Evolutionary conservation across 1,140 invertebrate species (phyloP).

Genomic region (Matsumurasca onukii): DNA sequence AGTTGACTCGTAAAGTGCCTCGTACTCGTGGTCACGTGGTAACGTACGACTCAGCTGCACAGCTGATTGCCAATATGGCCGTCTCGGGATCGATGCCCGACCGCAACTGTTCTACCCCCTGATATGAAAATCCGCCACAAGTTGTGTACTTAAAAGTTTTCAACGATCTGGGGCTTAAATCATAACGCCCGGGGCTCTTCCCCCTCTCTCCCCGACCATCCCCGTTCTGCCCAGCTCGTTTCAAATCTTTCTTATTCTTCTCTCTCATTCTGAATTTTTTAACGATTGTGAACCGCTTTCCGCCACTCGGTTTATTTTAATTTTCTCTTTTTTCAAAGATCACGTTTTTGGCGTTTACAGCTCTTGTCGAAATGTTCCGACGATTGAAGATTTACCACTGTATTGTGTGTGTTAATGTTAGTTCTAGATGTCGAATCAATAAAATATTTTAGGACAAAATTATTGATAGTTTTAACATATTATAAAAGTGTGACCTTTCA

Average conservation of each 20-base stretch:
- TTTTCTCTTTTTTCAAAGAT: too few relatives aligned
- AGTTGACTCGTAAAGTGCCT: too few relatives aligned
- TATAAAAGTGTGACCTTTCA: too few relatives aligned
- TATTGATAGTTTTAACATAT: too few relatives aligned
- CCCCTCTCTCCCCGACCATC: neutral
- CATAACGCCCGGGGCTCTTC: constrained; percentile 16
- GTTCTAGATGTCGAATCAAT: too few relatives aligned
- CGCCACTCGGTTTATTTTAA: neutral
- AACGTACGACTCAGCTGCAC: too few relatives aligned
- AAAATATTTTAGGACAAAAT: too few relatives aligned
- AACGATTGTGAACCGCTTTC: neutral
- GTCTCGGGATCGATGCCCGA: neutral
- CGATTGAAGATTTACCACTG: too few relatives aligned
- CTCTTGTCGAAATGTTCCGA: too few relatives aligned
- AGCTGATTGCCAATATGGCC: neutral
- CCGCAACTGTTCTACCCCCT: neutral
- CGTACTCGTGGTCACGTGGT: too few relatives aligned
- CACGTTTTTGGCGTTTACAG: too few relatives aligned
- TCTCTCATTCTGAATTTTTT: neutral
- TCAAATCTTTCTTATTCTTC: constrained; percentile 5
- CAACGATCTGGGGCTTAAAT: constrained; percentile 20
- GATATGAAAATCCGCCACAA: constrained; percentile 25
- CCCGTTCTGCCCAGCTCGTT: neutral
- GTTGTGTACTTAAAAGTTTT: constrained; percentile 25
- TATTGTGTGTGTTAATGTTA: too few relatives aligned